Evolutionary conservation across 2,888 invertebrate species (phyloP).

Genomic region (Athripsodes cinereus): DNA sequence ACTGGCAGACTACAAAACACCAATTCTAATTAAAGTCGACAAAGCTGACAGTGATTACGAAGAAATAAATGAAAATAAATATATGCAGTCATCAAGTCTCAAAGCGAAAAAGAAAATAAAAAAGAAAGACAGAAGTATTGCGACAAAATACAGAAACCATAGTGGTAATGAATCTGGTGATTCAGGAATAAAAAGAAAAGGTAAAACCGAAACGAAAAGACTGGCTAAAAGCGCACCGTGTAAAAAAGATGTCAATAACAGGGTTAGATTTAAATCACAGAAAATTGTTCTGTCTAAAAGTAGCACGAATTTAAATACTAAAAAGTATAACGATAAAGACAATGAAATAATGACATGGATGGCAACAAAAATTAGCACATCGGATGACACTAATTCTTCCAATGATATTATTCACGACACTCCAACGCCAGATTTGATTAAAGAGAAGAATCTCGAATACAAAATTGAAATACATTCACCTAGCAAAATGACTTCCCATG

Average conservation of each 20-base stretch:
- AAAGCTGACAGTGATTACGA: background rate
- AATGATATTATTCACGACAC: conserved; percentile 18
- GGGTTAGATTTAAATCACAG: conserved; percentile 23
- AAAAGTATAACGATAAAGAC: conserved; percentile 34
- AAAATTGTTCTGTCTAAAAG: conserved; percentile 24
- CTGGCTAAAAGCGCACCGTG: conserved; percentile 15
- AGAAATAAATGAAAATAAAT: conserved; percentile 1
- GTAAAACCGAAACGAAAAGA: conserved; percentile 12
- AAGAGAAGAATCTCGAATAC: conserved; percentile 3
- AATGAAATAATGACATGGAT: conserved; percentile 50
- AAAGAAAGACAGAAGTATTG: conserved; percentile 12
- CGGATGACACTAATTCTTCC: conserved; percentile 32
- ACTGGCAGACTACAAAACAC: conserved; percentile 9
- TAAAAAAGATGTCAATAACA: conserved; percentile 16
- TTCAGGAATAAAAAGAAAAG: conserved; percentile 14
- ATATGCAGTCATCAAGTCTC: conserved; percentile 1
- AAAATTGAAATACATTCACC: background rate
- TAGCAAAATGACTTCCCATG: background rate
- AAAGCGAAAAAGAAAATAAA: conserved; percentile 23
- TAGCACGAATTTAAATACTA: conserved; percentile 23
- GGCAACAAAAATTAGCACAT: conserved; percentile 42
- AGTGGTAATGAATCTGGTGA: conserved; percentile 16
- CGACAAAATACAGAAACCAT: conserved; percentile 13
- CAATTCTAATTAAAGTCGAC: background rate
- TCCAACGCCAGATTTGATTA: conserved; percentile 11